Percentiles rank a stretch among this genome's conserved stretches.
These are phyloP conservation scores for Mustela lutreola DNA, from an alignment of 2,113 vertebrate species.

Conservation along the genomic window DNA sequence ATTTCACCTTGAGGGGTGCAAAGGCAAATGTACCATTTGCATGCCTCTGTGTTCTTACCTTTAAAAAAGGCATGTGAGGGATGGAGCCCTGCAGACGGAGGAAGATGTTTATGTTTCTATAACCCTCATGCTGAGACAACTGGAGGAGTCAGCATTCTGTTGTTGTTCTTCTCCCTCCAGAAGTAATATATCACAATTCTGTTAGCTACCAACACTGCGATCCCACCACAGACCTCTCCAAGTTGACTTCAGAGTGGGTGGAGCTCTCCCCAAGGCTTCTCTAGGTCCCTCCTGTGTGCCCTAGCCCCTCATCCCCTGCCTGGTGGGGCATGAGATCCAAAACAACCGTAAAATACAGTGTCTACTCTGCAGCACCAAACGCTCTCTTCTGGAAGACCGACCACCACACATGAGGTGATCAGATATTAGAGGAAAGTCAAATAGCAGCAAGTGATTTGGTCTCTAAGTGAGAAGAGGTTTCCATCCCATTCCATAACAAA, in stretches of 20 bases:
- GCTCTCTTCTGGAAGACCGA: neutral
- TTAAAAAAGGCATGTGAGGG: constrained; percentile 43
- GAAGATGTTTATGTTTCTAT: constrained; percentile 27
- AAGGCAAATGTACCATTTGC: constrained; percentile 50
- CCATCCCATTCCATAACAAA: neutral
- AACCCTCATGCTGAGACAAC: constrained; percentile 27
- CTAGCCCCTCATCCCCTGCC: neutral
- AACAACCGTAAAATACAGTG: neutral
- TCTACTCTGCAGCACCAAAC: neutral
- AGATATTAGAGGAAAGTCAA: neutral
- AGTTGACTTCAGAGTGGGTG: neutral
- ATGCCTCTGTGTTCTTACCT: constrained; percentile 38
- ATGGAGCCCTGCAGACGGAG: neutral
- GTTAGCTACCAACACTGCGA: constrained; percentile 22
- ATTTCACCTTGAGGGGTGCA: constrained; percentile 59
- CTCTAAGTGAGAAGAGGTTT: neutral
- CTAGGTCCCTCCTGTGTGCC: neutral
- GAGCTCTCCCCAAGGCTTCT: neutral
- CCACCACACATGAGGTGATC: neutral
- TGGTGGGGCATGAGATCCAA: neutral
- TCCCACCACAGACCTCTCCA: neutral
- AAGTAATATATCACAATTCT: constrained; percentile 30
- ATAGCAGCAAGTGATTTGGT: neutral
- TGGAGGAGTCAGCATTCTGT: constrained; percentile 53
- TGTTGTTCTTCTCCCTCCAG: constrained; percentile 38